Percentiles rank a stretch among this genome's conserved stretches.
These are phyloP conservation scores for Brenthis hecate DNA, from an alignment of 2,888 invertebrate genomes.

Conservation along the genomic window DNA sequence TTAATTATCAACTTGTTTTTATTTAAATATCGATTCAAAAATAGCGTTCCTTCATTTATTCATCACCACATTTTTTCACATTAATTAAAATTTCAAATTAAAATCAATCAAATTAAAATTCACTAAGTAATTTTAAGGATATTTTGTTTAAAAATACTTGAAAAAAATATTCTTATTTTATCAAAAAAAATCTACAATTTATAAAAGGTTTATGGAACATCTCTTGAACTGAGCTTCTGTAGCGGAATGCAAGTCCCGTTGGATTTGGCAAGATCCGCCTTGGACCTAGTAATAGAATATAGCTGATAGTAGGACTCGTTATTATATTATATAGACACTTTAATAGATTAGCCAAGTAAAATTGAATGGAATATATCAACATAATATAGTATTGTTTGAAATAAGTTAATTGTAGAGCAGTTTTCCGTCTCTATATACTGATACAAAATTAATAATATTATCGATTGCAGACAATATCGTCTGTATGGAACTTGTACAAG, in stretches of 20 bases:
- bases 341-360: neutral
- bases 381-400: neutral
- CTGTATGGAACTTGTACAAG: slow-evolving; percentile 32
- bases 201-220: slow-evolving; percentile 32
- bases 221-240: slow-evolving; percentile 31
- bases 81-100: no score
- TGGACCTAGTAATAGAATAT: slow-evolving; percentile 23
- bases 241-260: slow-evolving; percentile 34
- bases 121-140: neutral
- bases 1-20: no score
- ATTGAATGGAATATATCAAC: neutral
- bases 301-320: slow-evolving; percentile 8
- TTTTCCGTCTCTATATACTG: slow-evolving; percentile 8
- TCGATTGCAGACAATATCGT: neutral
- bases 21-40: no score
- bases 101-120: no score
- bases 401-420: slow-evolving; percentile 1
- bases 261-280: slow-evolving; percentile 29
- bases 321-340: neutral
- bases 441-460: slow-evolving; percentile 2
- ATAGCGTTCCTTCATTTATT: no score
- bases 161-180: neutral
- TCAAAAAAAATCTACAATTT: neutral
- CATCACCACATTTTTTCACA: no score
- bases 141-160: neutral